These are phyloP conservation scores for Alligator mississippiensis DNA, from an alignment of 2,113 vertebrate species.

Conservation along the genomic window DNA sequence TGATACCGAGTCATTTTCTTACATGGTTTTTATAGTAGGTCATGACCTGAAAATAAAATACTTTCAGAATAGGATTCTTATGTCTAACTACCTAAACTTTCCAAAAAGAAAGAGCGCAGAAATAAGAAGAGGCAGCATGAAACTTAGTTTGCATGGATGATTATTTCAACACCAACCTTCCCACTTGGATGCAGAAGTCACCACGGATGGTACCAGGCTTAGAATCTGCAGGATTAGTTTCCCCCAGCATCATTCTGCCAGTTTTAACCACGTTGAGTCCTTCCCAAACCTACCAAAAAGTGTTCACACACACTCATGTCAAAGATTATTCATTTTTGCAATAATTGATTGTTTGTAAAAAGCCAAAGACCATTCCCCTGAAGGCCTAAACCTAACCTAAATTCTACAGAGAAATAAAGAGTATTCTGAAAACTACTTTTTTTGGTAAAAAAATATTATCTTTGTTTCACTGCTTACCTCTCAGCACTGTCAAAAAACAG, in stretches of 20 bases:
- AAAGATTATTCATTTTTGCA: neutral
- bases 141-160: rapidly evolving
- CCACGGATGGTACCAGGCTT: constrained; percentile 96
- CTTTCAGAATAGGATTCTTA: neutral
- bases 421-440: too few relatives aligned
- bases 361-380: neutral
- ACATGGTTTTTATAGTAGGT: neutral
- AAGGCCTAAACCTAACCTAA: neutral
- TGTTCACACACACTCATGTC: neutral
- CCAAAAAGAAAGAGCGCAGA: neutral
- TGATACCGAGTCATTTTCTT: neutral
- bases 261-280: constrained; percentile 89
- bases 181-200: constrained; percentile 94
- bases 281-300: constrained; percentile 86
- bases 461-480: neutral
- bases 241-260: constrained; percentile 92
- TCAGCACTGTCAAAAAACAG: neutral
- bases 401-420: neutral
- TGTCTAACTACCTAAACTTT: neutral
- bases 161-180: constrained; percentile 79
- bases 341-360: neutral
- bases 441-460: neutral
- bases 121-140: rapidly evolving
- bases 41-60: constrained; percentile 26
- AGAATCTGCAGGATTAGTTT: constrained; percentile 92